These are phyloP conservation scores for Eupithecia centaureata DNA, from an alignment of 2,888 invertebrate species.

Conservation along the genomic window DNA sequence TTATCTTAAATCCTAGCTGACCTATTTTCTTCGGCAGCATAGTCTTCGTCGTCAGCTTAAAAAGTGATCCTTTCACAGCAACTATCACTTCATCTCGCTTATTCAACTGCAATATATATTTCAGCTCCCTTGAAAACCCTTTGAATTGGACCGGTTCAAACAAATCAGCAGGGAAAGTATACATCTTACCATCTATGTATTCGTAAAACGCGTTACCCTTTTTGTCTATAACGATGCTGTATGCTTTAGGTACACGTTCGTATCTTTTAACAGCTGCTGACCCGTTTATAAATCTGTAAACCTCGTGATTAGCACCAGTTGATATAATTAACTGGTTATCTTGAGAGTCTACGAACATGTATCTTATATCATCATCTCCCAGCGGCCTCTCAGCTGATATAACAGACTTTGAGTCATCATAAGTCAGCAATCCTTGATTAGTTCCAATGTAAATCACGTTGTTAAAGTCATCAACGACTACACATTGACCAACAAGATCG, in stretches of 20 bases:
- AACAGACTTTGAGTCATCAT: conserved; percentile 68
- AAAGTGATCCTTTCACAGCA: conserved; percentile 73
- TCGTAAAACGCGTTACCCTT: conserved; percentile 75
- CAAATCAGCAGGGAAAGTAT: conserved; percentile 68
- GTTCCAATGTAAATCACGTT: conserved; percentile 74
- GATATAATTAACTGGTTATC: conserved; percentile 75
- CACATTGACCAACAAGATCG: conserved; percentile 71
- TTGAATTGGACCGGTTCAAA: conserved; percentile 77
- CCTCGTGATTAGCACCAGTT: conserved; percentile 70
- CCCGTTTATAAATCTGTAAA: conserved; percentile 71
- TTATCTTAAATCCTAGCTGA: conserved; percentile 74
- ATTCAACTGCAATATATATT: conserved; percentile 70
- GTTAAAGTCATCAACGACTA: conserved; percentile 61
- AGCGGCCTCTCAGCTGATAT: conserved; percentile 73
- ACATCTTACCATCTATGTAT: conserved; percentile 73
- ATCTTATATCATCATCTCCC: conserved; percentile 75
- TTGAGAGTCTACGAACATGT: conserved; percentile 72
- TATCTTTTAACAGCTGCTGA: conserved; percentile 73
- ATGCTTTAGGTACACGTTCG: conserved; percentile 74
- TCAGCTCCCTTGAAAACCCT: conserved; percentile 74
- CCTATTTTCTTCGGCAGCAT: conserved; percentile 72
- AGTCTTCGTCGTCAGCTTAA: conserved; percentile 62
- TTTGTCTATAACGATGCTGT: conserved; percentile 69
- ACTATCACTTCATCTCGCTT: conserved; percentile 73
- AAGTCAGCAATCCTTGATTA: conserved; percentile 72